Conservation (phyloP, 2,797 vertebrate genomes). For the Antrozous pallidus region DNA sequence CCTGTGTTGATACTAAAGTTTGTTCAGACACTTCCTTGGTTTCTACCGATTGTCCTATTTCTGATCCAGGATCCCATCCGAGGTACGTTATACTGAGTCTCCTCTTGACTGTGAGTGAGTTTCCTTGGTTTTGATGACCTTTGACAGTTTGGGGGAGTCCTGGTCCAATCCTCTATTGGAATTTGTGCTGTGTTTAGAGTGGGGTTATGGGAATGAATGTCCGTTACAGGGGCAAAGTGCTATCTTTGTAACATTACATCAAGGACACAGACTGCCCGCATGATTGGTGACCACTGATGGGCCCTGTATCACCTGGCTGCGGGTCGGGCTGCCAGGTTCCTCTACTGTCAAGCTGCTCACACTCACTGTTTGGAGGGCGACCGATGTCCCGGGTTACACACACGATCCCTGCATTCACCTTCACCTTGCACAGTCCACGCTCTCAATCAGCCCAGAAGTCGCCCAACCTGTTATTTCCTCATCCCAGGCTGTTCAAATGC, state of each 20-base stretch:
- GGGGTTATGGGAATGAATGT: background rate
- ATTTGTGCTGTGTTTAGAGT: background rate
- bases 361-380: background rate
- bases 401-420: background rate
- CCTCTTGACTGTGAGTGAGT: background rate
- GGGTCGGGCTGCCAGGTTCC: background rate
- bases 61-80: background rate
- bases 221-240: background rate
- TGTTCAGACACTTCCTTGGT: background rate
- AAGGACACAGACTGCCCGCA: background rate
- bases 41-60: background rate
- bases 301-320: background rate
- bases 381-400: no score
- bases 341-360: background rate
- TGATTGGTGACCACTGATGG: background rate
- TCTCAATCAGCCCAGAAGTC: background rate
- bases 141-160: background rate
- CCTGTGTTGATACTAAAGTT: background rate
- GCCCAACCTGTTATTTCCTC: background rate
- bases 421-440: background rate
- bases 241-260: background rate
- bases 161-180: background rate
- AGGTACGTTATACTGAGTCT: background rate
- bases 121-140: background rate
- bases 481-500: background rate